Base-by-base conservation (phyloP, 2,888 invertebrate genomes). In the Sesia bembeciformis region DNA sequence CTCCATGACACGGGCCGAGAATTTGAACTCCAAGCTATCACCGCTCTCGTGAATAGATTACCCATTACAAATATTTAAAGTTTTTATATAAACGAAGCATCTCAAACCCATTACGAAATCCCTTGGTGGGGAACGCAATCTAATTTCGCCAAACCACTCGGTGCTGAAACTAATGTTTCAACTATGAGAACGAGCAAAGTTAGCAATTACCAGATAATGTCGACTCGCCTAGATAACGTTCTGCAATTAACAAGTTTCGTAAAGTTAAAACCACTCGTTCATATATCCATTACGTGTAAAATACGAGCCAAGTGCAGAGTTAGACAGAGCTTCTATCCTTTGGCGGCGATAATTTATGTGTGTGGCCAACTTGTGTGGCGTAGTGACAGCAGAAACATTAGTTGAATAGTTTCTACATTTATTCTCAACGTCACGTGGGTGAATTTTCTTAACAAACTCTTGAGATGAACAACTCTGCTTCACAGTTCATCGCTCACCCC, bases 221-320 rank as follows among this genome's bases (percentile, higher is more conserved):
- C 57, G 61, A 62, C 7, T 5, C 50, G 58, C 67, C 66, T 71
- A 76, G 73, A 76, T 72, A 73, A 83, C 85, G 81, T 82, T 83
- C 82, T 86, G 63, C 86, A 87, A 85, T 87, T 87, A 86, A 72
- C 62, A 68, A 78, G 77, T 77, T 75, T 66, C 68, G 68, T 65
- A 67, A 80, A 87, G 84, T 87, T 86, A 71, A 72, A 72, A 77
- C 81, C 78, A 65, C 77, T 65, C 83, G 74, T 86, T 84, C 76
- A 84, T 77, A 84, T 87, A 86, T 78, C 84, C 83, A 82, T 88
- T 88, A 79, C 70, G 78, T 81, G 81, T 84, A 84, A 88, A 83
- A 88, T 88, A 86, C 85, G 86, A 69, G 78, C 70, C 75, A 88
- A 88, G 88, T 87, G 88, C 75, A 83, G 86, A 88, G 88, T 88